Base-by-base conservation (phyloP, 2,113 vertebrate species). In the Beaufortia kweichowensis region DNA sequence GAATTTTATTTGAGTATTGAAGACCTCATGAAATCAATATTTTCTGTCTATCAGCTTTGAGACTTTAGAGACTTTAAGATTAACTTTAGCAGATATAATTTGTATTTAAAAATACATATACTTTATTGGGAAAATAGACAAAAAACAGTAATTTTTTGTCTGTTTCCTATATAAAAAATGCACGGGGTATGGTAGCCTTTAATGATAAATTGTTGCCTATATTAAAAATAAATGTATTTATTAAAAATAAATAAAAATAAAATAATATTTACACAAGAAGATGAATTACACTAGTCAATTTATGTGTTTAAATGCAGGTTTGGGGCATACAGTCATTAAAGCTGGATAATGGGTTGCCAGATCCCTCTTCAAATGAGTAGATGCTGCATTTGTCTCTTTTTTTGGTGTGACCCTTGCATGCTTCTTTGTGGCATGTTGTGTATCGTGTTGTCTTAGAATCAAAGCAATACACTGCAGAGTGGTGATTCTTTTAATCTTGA, bases 361-460 rank as follows among this genome's bases (percentile, higher is more conserved):
- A 66, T 66, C 39, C 15, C 3, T 65, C 14, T 43, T 43, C 1
- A 65, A 46, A 24, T 6, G 28, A 23, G 6, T 23, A 31, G 28
- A 50, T 55, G 6, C 2, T 31, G 1, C 12, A 0, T 12, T 23
- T 53, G 19, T 70, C 15, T 23, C 9, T 28, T 59, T 23, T 31
- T 31, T 23, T n/a, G 14, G n/a, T 23, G 23, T 69, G 55, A 4
- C 41, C 39, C 41, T 6, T 59, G 12, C 50, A 10, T 35, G 33
- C 26, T 10, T 39, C n/a, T 39, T 33, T 5, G 4, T 57, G 60
- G 55, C 21, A 39, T 31, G 17, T 33, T 8, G 48, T 53, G 31
- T 62, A 14, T 53, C 28, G 43, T 56, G 67, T 59, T 57, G 43
- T 46, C n/a, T 56, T 11, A 39, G 31, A 24, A 35, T 77, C 43